Conservation (phyloP, 2,888 invertebrate species). For the Lepidocyrtinus sp. region DNA sequence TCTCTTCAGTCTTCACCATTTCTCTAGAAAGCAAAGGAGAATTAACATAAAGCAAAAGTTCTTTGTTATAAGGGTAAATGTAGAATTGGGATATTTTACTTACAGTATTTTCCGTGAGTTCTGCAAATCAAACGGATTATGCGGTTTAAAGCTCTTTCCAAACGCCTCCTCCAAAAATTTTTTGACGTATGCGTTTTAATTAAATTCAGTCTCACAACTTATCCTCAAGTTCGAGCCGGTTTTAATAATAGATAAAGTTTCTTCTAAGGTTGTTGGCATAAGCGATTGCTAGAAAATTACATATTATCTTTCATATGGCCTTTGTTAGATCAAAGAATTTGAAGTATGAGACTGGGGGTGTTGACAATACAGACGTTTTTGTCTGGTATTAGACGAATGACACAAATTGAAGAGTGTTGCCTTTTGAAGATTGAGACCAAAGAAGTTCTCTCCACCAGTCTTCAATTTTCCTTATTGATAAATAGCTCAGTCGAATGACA, state of each 20-base stretch:
- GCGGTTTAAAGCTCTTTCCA: too few relatives aligned
- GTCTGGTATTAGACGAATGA: not conserved
- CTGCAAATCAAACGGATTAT: too few relatives aligned
- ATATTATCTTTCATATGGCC: not conserved
- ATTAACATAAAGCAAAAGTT: too few relatives aligned
- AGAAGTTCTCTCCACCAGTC: not conserved
- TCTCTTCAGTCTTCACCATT: too few relatives aligned
- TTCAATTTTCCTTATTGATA: not conserved
- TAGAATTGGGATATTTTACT: too few relatives aligned
- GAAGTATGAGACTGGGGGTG: not conserved
- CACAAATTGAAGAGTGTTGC: not conserved
- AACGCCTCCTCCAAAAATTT: constrained; percentile 35
- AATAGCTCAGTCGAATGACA: not conserved
- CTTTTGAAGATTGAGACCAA: not conserved
- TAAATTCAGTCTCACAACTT: constrained; percentile 48
- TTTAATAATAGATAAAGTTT: too few relatives aligned
- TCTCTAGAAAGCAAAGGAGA: too few relatives aligned
- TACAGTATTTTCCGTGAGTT: constrained; percentile 21
- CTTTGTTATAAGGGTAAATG: too few relatives aligned
- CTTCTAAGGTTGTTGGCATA: too few relatives aligned
- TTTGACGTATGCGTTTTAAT: constrained; percentile 48
- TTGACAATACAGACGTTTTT: not conserved
- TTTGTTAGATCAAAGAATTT: not conserved
- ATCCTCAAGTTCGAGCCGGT: not conserved
- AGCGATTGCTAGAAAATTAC: not conserved